Conservation (phyloP, 2,113 vertebrate genomes). For the Anarhynchus alexandrinus region DNA sequence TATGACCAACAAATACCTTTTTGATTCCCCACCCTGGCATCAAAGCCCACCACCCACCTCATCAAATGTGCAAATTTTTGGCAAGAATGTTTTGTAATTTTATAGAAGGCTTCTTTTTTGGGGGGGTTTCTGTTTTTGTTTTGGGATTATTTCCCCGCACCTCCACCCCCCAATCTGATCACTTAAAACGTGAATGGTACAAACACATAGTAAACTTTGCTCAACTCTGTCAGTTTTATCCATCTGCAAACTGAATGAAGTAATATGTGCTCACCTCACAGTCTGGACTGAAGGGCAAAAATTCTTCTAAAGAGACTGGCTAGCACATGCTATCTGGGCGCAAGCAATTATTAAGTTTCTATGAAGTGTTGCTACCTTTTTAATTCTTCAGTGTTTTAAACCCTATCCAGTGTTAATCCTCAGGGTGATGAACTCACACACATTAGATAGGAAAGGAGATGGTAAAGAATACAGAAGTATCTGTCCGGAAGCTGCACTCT, state of each 20-base stretch:
- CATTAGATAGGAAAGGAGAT: background rate
- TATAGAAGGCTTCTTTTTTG: background rate
- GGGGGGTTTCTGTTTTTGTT: background rate
- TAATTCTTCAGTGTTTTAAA: background rate
- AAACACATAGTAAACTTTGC: background rate
- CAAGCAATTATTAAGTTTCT: background rate
- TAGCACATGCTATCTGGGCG: background rate
- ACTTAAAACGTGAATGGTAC: conserved; percentile 1
- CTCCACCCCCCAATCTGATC: too few species aligned
- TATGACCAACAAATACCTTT: background rate
- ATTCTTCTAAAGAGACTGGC: background rate
- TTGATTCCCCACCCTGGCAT: background rate
- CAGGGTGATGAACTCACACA: background rate
- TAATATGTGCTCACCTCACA: background rate
- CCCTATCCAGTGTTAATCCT: background rate
- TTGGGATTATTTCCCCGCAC: too few species aligned
- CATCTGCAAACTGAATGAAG: background rate
- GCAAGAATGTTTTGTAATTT: background rate
- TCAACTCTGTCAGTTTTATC: background rate
- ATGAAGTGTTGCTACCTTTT: background rate
- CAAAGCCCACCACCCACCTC: background rate
- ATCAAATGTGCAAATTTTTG: conserved; percentile 18
- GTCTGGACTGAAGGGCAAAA: background rate
- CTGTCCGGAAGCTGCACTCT: background rate
- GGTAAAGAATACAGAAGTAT: background rate